phyloP scores from a whole-genome alignment of 2,113 vertebrate genomes.

The Xyliphius kryptos region DNA sequence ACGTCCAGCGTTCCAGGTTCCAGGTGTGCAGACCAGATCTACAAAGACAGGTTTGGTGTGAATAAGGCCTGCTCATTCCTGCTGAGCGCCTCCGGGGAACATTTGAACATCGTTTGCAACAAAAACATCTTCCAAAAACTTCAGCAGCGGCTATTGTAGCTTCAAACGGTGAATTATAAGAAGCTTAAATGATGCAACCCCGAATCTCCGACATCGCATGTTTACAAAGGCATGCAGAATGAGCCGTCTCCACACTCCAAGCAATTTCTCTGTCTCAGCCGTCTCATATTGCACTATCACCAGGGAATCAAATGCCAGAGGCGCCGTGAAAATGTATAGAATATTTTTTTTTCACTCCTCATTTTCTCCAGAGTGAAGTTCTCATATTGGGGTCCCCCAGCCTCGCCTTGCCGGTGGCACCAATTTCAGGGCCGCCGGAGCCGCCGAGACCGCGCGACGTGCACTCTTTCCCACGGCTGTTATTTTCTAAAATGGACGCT shows the following conservation, averaged over 20 bases:
- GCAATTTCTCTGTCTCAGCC: conserved; percentile 1
- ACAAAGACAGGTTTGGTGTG: no score
- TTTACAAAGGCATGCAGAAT: no score
- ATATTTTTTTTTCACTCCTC: conserved; percentile 14
- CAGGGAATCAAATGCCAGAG: conserved; percentile 18
- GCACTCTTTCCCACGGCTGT: conserved; percentile 30
- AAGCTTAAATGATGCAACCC: no score
- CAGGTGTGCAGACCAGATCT: no score
- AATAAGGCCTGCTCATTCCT: no score
- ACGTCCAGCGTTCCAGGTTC: no score
- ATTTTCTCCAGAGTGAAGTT: conserved; percentile 19
- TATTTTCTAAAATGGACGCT: conserved; percentile 37
- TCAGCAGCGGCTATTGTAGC: no score
- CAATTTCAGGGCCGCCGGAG: conserved; percentile 26
- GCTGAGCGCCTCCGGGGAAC: no score
- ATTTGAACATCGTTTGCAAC: no score
- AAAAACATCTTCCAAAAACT: no score
- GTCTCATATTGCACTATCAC: neutral
- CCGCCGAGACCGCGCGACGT: conserved; percentile 20
- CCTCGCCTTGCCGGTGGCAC: conserved; percentile 22
- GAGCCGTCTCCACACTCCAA: neutral
- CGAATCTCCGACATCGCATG: no score
- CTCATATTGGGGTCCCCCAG: conserved; percentile 21
- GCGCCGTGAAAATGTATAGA: neutral
- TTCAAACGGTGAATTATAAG: no score